phyloP scores from a whole-genome alignment of 1,140 invertebrate species.

The Cydia splendana region DNA sequence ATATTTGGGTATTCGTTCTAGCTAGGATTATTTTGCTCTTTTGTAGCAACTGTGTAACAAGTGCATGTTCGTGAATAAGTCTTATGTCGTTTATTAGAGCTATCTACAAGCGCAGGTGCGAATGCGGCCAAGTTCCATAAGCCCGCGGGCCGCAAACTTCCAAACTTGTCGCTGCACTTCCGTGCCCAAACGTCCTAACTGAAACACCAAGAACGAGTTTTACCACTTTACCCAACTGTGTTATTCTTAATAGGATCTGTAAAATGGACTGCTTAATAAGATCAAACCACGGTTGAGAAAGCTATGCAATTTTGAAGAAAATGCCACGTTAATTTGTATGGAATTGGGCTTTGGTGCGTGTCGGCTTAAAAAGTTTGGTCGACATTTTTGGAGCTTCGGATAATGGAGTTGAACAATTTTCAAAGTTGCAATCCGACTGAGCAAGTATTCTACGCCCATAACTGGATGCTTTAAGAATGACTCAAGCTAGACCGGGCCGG shows the following conservation, averaged over 20 bases:
- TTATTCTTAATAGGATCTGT: constrained; percentile 14
- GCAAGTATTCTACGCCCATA: no score
- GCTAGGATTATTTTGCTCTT: no score
- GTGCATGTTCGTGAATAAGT: no score
- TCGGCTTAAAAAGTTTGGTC: not conserved
- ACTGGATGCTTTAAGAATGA: no score
- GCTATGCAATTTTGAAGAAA: constrained; percentile 5
- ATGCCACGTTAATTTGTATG: not conserved
- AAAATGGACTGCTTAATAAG: constrained; percentile 1
- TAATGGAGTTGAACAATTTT: no score
- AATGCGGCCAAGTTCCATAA: not conserved
- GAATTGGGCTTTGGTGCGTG: not conserved
- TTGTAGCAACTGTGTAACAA: no score
- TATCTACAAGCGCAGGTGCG: constrained; percentile 2
- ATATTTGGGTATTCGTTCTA: no score
- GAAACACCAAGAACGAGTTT: not conserved
- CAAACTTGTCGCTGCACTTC: not conserved
- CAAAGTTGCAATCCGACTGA: no score
- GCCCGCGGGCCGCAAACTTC: not conserved
- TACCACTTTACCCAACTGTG: not conserved
- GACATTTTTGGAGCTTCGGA: not conserved
- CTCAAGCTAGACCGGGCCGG: no score
- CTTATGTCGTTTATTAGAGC: not conserved
- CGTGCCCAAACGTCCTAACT: not conserved
- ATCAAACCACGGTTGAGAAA: constrained; percentile 2